Evolutionary conservation across 2,888 invertebrate genomes (phyloP).

Genomic region (Agrochola lota): DNA sequence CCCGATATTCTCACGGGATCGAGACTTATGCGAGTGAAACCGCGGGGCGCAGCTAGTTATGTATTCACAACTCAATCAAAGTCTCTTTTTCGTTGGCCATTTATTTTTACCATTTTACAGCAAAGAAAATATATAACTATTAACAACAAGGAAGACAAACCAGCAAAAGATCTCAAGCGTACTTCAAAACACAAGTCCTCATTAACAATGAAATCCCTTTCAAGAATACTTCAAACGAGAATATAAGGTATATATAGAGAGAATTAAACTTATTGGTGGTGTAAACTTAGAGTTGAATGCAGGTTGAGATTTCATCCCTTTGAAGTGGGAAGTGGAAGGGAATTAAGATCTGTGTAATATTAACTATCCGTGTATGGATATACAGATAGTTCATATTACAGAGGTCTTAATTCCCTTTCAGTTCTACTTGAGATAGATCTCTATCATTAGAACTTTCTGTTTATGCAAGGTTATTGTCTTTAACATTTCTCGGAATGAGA

Average conservation of each 20-base stretch:
- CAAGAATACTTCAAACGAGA: slow-evolving; percentile 22
- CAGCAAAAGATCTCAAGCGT: background rate
- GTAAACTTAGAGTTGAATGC: background rate
- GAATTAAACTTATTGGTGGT: background rate
- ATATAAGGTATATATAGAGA: background rate
- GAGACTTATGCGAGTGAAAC: too few relatives aligned
- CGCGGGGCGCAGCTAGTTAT: too few relatives aligned
- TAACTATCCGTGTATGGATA: too few relatives aligned
- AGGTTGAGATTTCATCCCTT: slow-evolving; percentile 4
- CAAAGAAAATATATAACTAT: background rate
- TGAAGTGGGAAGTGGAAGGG: background rate
- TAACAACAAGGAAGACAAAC: background rate
- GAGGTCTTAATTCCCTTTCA: too few relatives aligned
- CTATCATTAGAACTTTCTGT: background rate
- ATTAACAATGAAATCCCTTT: slow-evolving; percentile 14
- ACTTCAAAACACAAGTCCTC: slow-evolving; percentile 7
- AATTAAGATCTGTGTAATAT: background rate
- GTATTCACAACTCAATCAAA: background rate
- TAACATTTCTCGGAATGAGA: background rate
- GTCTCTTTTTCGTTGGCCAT: background rate
- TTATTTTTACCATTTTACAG: background rate
- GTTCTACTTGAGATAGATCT: too few relatives aligned
- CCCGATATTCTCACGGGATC: too few relatives aligned
- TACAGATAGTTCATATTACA: too few relatives aligned
- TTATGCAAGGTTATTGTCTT: background rate